Base-by-base conservation (phyloP, 2,113 vertebrate genomes). In the Excalfactoria chinensis region DNA sequence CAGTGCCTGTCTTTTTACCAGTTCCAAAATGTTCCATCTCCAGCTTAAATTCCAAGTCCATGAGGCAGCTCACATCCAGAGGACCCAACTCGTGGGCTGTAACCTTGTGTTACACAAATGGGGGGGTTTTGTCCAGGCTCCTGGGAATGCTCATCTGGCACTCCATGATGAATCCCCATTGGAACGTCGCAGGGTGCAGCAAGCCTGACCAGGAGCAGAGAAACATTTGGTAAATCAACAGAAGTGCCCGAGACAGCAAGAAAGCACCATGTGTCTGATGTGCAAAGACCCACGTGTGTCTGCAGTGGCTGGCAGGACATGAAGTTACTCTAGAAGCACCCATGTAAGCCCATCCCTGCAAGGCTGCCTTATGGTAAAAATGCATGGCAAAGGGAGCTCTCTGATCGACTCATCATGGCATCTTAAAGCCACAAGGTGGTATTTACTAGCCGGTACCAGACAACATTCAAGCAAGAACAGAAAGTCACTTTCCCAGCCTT, bases 371-470 rank as follows among this genome's bases (percentile, higher is more conserved):
- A 70, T 21, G 48, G 76, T 44, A 63, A 75, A 88, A 86, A 84
- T 60, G 90, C 92, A 92, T 37, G 67, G 62, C 34, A 84, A 84
- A 18, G 53, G 75, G 82, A 94, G 62, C 79, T 68, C 76, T 93
- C 64, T 60, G 51, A 89, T 60, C 75, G 59, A 83, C 89, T 71
- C 67, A 69, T 44, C 2, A 0, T 51, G 17, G 90, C 92, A 48
- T 83, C 95, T 95, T 87, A 23, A 73, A 88, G 82, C 68, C 89
- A 81, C 89, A 88, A 93, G 91, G 91, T 5, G 0, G 64, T 94
- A 92, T 96, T 96, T 96, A 93, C 96, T 95, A 89, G 87, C 58
- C 83, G 44, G 94, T 89, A 93, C 66, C 94, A 95, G 94, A 95
- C 94, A 95, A 95, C 89, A 89, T 86, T 91, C 79, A 91, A 82